phyloP scores from a whole-genome alignment of 2,797 vertebrate genomes.

The Onychomys leucogaster region DNA sequence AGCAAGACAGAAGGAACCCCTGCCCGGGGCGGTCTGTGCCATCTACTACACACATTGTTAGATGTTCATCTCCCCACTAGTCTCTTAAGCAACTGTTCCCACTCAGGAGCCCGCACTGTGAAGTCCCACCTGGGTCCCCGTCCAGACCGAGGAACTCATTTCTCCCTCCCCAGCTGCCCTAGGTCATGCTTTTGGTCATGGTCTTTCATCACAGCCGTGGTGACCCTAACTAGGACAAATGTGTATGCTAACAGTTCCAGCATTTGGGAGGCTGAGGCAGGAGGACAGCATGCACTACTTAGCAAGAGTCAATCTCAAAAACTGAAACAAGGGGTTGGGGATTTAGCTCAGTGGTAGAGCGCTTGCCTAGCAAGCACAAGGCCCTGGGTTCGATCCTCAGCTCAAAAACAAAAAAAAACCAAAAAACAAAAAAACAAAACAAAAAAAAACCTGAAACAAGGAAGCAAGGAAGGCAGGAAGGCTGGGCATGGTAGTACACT shows the following conservation, averaged over 20 bases:
- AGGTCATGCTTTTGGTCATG: neutral
- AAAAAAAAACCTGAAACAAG: no score
- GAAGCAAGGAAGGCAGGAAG: neutral
- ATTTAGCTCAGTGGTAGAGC: no score
- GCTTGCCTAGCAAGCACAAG: no score
- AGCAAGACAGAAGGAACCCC: neutral
- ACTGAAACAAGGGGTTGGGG: no score
- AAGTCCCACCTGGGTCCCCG: neutral
- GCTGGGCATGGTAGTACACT: neutral
- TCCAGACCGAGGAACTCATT: neutral
- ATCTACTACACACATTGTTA: accelerated
- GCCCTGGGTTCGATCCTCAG: no score
- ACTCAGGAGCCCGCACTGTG: no score
- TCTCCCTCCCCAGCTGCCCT: neutral
- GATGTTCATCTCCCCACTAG: neutral
- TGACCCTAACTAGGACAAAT: neutral
- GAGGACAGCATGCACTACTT: neutral
- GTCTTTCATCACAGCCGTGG: neutral
- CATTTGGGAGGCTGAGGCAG: neutral
- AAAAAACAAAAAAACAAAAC: no score
- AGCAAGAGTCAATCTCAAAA: neutral
- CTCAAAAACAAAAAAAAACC: no score
- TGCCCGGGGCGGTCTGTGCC: neutral
- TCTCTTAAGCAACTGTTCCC: neutral
- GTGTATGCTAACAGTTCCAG: neutral